These are phyloP conservation scores for Donacobius atricapilla DNA, from an alignment of 2,113 vertebrate genomes.

Conservation along the genomic window DNA sequence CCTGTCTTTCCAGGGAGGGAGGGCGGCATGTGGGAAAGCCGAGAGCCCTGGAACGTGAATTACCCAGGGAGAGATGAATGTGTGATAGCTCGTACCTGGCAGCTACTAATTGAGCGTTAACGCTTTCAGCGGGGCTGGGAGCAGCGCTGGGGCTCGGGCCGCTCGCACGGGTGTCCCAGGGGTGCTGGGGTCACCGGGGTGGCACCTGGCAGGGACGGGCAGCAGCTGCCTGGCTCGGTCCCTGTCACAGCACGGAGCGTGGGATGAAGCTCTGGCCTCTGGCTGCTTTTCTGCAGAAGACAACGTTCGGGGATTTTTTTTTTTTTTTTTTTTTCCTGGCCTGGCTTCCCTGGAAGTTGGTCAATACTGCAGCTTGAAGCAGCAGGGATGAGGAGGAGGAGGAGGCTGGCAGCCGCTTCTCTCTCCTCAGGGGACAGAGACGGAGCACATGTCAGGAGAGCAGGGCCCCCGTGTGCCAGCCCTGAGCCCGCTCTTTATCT, in stretches of 20 bases:
- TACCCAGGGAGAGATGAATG: conserved; percentile 62
- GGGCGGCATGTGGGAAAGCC: conserved; percentile 58
- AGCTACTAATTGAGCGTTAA: conserved; percentile 36
- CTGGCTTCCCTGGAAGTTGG: background rate
- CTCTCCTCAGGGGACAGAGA: background rate
- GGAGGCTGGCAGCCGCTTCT: background rate
- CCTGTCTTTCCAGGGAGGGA: conserved; percentile 67
- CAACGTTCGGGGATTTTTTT: background rate
- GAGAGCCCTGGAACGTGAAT: conserved; percentile 51
- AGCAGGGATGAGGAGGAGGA: background rate
- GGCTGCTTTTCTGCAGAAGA: background rate
- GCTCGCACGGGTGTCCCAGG: background rate
- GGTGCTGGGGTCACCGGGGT: background rate
- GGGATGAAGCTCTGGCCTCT: background rate
- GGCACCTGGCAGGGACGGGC: background rate
- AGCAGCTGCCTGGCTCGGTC: background rate
- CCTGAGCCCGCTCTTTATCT: background rate
- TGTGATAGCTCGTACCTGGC: conserved; percentile 65
- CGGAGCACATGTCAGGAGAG: accelerated
- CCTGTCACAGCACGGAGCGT: background rate
- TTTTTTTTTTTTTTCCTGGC: too few species aligned
- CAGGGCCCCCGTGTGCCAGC: background rate
- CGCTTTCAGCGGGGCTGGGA: conserved; percentile 23
- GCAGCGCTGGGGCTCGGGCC: background rate
- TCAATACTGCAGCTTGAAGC: background rate